These are phyloP conservation scores for Cheirogaleus major DNA, from an alignment of 2,797 vertebrate genomes.

Conservation along the genomic window DNA sequence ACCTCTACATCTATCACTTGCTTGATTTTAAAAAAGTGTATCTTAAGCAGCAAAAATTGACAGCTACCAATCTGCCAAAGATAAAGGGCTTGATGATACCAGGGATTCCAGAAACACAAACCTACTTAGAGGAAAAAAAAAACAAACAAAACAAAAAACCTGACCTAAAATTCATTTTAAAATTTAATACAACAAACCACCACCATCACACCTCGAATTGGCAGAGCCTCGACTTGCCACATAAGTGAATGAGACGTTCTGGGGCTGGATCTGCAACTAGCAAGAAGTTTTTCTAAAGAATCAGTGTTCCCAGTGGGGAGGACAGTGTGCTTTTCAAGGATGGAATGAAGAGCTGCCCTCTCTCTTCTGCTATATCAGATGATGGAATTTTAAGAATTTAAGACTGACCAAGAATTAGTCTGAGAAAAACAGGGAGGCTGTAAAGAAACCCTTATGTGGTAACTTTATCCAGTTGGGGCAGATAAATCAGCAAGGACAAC, in stretches of 20 bases:
- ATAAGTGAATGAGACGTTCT: fast-evolving
- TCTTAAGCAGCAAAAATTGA: neutral
- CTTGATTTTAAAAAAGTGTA: neutral
- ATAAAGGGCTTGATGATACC: neutral
- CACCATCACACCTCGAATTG: neutral
- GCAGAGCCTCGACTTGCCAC: neutral
- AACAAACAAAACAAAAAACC: neutral
- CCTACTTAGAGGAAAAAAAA: slow-evolving; percentile 24
- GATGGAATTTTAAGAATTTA: slow-evolving; percentile 84
- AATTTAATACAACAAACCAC: neutral
- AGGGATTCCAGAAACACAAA: slow-evolving; percentile 39
- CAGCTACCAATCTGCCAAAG: neutral
- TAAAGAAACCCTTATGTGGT: slow-evolving; percentile 83
- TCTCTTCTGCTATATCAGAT: slow-evolving; percentile 67
- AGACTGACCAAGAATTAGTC: slow-evolving; percentile 72
- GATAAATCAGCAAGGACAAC: slow-evolving; percentile 80
- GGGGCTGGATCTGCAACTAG: neutral
- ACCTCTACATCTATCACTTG: neutral
- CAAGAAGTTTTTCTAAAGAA: slow-evolving; percentile 1
- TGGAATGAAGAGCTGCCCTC: slow-evolving; percentile 70
- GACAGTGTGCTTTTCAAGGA: slow-evolving; percentile 35
- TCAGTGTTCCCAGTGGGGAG: slow-evolving; percentile 22
- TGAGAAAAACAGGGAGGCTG: slow-evolving; percentile 78
- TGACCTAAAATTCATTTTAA: slow-evolving; percentile 18
- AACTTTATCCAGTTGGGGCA: slow-evolving; percentile 86